Conservation (phyloP, 2,888 invertebrate genomes). For the Colletes collaris region DNA sequence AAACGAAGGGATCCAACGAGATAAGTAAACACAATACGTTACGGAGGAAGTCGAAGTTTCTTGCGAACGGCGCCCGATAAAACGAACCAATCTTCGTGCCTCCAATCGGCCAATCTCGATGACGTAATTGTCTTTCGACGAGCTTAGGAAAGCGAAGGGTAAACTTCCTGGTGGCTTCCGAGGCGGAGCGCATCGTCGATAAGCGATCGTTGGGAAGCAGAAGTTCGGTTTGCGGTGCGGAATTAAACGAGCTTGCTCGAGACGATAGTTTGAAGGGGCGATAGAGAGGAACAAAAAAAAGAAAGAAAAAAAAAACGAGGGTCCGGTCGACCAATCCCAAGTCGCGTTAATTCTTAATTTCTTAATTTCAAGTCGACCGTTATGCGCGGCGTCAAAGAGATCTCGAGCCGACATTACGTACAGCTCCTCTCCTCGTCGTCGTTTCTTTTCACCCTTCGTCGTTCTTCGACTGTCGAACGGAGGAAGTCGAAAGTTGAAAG, state of each 20-base stretch:
- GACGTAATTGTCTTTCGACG: constrained; percentile 57
- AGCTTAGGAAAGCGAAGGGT: constrained; percentile 47
- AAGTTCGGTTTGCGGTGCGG: constrained; percentile 58
- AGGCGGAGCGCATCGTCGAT: constrained; percentile 49
- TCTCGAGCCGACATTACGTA: constrained; percentile 50
- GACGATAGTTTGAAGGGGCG: constrained; percentile 41
- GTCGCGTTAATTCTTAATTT: constrained; percentile 80
- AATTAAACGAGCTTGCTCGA: constrained; percentile 58
- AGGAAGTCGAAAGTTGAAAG: constrained; percentile 77
- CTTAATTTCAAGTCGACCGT: constrained; percentile 77
- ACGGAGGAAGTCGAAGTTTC: constrained; percentile 33
- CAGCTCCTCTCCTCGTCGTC: constrained; percentile 17
- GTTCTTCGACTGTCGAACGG: constrained; percentile 62
- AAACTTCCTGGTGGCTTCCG: constrained; percentile 42
- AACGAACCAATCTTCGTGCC: constrained; percentile 53
- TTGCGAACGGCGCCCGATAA: constrained; percentile 18
- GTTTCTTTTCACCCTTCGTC: constrained; percentile 25
- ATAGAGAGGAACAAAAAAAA: not conserved
- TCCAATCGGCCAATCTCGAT: constrained; percentile 59
- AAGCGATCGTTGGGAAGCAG: constrained; percentile 50
- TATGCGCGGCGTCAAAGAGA: constrained; percentile 73
- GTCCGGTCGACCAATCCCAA: constrained; percentile 67
- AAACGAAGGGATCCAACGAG: constrained; percentile 28
- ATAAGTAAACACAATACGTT: constrained; percentile 43
- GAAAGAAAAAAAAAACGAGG: constrained; percentile 8